Percentiles rank a stretch among this genome's conserved stretches.
These are phyloP conservation scores for Augiades crinisus DNA, from an alignment of 2,888 invertebrate genomes.

Conservation along the genomic window DNA sequence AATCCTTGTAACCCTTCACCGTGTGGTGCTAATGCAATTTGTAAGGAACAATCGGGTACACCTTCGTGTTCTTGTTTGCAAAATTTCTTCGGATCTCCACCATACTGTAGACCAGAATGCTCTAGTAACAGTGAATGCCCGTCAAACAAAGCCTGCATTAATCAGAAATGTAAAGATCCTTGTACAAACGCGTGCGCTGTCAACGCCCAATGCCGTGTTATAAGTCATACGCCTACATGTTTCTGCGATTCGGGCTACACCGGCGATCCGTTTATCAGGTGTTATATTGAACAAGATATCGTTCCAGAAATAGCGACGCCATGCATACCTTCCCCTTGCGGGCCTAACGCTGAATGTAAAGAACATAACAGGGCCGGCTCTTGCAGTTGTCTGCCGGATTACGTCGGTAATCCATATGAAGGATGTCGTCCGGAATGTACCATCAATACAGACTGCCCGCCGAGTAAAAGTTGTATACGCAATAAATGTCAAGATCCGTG, in stretches of 20 bases:
- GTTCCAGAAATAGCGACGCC: conserved; percentile 74
- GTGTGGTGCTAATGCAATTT: conserved; percentile 84
- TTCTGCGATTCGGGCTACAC: conserved; percentile 84
- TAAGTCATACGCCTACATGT: conserved; percentile 89
- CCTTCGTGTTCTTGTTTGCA: conserved; percentile 87
- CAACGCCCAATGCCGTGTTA: conserved; percentile 86
- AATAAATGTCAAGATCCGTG: conserved; percentile 90
- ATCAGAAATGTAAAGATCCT: conserved; percentile 84
- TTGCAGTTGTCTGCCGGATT: conserved; percentile 86
- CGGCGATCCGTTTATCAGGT: conserved; percentile 86
- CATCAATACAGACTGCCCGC: conserved; percentile 86
- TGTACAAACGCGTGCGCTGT: conserved; percentile 87
- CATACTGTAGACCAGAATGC: conserved; percentile 89
- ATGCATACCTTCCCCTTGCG: conserved; percentile 83
- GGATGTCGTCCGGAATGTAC: conserved; percentile 89
- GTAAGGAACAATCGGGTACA: conserved; percentile 76
- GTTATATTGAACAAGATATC: conserved; percentile 66
- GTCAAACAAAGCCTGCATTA: conserved; percentile 83
- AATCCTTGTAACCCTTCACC: conserved; percentile 87
- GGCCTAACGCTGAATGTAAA: conserved; percentile 83
- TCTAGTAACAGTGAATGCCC: conserved; percentile 86
- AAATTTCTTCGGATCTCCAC: conserved; percentile 87
- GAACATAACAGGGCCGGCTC: conserved; percentile 82
- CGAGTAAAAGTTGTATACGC: conserved; percentile 86
- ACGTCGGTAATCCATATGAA: conserved; percentile 90